Conservation (phyloP, 2,888 invertebrate species). For the Drosophila eohydei region DNA sequence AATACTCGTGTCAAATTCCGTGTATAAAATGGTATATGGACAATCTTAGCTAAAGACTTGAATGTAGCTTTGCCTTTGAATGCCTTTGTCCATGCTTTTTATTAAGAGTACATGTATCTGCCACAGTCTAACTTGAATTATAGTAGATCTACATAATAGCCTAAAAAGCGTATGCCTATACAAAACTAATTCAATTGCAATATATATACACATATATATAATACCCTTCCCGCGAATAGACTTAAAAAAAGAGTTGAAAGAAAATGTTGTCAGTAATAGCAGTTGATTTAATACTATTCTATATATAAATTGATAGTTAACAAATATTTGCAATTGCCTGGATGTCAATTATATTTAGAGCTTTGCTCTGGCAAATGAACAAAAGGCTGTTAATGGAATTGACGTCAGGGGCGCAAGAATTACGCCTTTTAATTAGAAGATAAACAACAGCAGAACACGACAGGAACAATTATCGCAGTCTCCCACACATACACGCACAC, state of each 20-base stretch:
- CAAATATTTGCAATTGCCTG: slow-evolving; percentile 12
- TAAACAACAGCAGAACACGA: slow-evolving; percentile 46
- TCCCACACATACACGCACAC: not conserved
- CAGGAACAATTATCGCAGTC: slow-evolving; percentile 38
- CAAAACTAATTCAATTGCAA: not conserved
- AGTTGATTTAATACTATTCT: not conserved
- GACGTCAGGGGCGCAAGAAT: slow-evolving; percentile 66
- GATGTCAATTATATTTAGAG: slow-evolving; percentile 18
- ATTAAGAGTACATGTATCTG: too few species aligned
- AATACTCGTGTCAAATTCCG: not conserved
- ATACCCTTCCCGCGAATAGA: not conserved
- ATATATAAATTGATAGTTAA: slow-evolving; percentile 7
- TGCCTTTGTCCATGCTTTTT: too few species aligned
- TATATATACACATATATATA: not conserved
- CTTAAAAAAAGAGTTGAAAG: not conserved
- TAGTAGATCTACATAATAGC: not conserved
- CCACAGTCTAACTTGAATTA: too few species aligned
- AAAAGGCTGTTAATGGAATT: slow-evolving; percentile 52
- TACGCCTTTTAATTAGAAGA: slow-evolving; percentile 70
- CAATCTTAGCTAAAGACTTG: not conserved
- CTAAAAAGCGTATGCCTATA: not conserved
- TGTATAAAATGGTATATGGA: not conserved
- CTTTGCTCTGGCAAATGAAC: slow-evolving; percentile 23
- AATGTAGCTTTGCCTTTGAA: too few species aligned
- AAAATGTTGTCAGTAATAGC: too few species aligned